phyloP scores from a whole-genome alignment of 2,113 vertebrate species.

The Poeciliopsis turrubarensis region DNA sequence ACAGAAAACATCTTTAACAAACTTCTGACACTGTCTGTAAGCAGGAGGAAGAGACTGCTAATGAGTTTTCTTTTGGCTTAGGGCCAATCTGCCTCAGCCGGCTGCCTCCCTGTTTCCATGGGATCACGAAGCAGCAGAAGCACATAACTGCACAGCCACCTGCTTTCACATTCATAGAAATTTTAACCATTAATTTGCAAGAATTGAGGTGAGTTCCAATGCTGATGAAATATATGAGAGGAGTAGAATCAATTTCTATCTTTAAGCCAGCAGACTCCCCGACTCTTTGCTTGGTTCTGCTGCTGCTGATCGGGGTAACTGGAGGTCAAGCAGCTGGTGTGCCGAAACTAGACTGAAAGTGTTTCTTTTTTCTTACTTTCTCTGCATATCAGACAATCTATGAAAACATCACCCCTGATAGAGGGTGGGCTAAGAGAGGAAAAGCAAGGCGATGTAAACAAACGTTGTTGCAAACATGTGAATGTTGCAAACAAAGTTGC shows the following conservation, averaged over 20 bases:
- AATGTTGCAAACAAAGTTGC: slow-evolving; percentile 26
- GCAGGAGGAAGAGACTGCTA: neutral
- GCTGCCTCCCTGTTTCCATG: slow-evolving; percentile 61
- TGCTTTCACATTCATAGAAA: slow-evolving; percentile 85
- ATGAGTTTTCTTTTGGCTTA: slow-evolving; percentile 23
- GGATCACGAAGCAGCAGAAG: slow-evolving; percentile 48
- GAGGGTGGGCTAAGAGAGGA: slow-evolving; percentile 1
- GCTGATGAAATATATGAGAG: slow-evolving; percentile 79
- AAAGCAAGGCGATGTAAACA: slow-evolving; percentile 5
- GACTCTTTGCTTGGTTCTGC: slow-evolving; percentile 54
- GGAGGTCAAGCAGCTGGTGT: slow-evolving; percentile 11
- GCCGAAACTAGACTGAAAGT: slow-evolving; percentile 5
- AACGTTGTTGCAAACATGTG: neutral
- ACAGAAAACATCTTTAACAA: neutral
- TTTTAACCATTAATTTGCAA: slow-evolving; percentile 73
- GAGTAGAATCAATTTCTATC: slow-evolving; percentile 75
- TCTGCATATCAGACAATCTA: slow-evolving; percentile 56
- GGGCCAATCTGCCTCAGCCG: slow-evolving; percentile 27
- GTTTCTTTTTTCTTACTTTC: neutral
- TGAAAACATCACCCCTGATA: slow-evolving; percentile 41
- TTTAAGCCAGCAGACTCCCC: slow-evolving; percentile 75
- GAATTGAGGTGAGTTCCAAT: slow-evolving; percentile 70
- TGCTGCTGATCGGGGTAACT: slow-evolving; percentile 18
- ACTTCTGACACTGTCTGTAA: neutral
- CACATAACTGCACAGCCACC: slow-evolving; percentile 55